Percentiles rank a stretch among this genome's conserved stretches.
These are phyloP conservation scores for Coryphaenoides rupestris DNA, from an alignment of 2,113 vertebrate species.

Conservation along the genomic window DNA sequence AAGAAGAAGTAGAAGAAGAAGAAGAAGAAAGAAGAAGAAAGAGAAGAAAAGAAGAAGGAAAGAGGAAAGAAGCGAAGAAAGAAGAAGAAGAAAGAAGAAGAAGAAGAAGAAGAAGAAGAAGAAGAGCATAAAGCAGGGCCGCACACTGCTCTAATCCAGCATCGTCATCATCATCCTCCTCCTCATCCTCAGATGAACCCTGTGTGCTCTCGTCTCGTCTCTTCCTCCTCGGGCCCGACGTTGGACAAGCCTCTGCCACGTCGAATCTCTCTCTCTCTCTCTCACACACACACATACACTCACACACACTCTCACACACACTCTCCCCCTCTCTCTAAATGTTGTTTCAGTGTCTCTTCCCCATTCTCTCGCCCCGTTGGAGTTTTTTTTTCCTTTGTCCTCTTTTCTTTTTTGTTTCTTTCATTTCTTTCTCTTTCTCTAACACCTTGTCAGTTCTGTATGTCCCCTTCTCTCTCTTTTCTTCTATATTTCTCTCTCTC, in stretches of 20 bases:
- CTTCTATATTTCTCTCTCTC: slow-evolving; percentile 9
- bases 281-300: slow-evolving; percentile 19
- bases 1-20: too few species aligned
- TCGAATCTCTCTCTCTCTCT: slow-evolving; percentile 55
- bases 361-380: slow-evolving; percentile 36
- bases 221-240: slow-evolving; percentile 39
- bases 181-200: slow-evolving; percentile 71
- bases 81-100: too few species aligned
- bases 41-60: too few species aligned
- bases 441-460: too few species aligned
- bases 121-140: slow-evolving; percentile 20
- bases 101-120: too few species aligned
- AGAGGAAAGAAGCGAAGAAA: too few species aligned
- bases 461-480: not conserved
- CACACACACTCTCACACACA: slow-evolving; percentile 30
- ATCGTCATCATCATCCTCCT: too few species aligned
- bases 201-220: slow-evolving; percentile 32
- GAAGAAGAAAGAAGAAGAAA: too few species aligned
- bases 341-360: slow-evolving; percentile 32
- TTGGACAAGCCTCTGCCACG: slow-evolving; percentile 71
- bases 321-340: slow-evolving; percentile 9
- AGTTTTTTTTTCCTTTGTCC: slow-evolving; percentile 1
- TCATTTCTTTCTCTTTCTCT: not conserved
- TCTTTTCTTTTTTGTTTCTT: not conserved
- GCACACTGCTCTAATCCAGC: slow-evolving; percentile 13